Base-by-base conservation (phyloP, 2,888 invertebrate species). In the Drosophila barbarae region DNA sequence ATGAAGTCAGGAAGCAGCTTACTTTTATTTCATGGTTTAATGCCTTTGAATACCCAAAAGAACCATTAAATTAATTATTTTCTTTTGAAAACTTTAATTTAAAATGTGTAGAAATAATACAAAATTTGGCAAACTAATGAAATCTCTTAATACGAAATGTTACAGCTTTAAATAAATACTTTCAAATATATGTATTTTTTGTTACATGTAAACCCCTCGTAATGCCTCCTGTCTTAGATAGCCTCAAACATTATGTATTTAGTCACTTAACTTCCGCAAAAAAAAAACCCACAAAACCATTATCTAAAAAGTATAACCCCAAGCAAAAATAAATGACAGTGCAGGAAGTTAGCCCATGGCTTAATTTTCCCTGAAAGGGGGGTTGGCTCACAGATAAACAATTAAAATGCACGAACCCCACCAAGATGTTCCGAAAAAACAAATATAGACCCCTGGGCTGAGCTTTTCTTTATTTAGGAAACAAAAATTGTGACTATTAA, bases 351-450 rank as follows among this genome's bases (percentile, higher is more conserved):
- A 5, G 28, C 53, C 54, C 23, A 15, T 30, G 23, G 12, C 28
- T 28, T 32, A 26, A 39, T 56, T 30, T 39, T 51, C 15, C 7
- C 23, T 23, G 1, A 9, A 5, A 30, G 12, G 2, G 38, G 35
- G 1, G 21, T 39, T 7, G 6, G 23, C 7, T 3, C 26, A 23
- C 15, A 15, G 10, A 26, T 15, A 59, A 57, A 57, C 59, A 60
- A 60, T 60, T 46, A 44, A 59, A 44, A 13, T 10, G 32, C 59
- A 39, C 59, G 60, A 59, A 59, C 34, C 21, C 36, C 23, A 41
- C n/a, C 21, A 15, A 59, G 26, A 44, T 38, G 6, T 12, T 1
- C n/a, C 23, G 21, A 23, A 26, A 32, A 54, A 54, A 59, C 60
- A 59, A 39, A 59, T 18, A 60, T 10, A 54, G 26, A 39, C 39